Evolutionary conservation across 1,140 invertebrate species (phyloP), one percentile per base, ranked within the genome.

Genomic region (Temnothorax longispinosus): DNA sequence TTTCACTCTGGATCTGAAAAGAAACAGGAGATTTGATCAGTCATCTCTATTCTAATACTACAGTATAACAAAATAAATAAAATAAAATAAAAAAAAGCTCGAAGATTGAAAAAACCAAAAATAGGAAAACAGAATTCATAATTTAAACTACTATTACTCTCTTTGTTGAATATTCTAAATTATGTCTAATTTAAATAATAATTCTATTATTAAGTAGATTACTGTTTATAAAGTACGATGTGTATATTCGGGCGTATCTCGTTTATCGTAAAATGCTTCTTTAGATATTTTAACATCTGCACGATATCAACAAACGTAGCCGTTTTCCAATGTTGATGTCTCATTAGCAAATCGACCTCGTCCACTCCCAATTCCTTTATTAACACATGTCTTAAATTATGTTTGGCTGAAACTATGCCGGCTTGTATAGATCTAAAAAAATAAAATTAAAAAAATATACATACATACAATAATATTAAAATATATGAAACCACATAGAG

Each of bases 241-340:
- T 95, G 93, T 82, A 96, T 94, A 92, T 96, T 96, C 60, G 94
- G 90, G 90, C 93, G 95, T 92, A 97, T 96, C 56, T 96, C 95
- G 50, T 95, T 80, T 27, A 91, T 64, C 15, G 92, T 90, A 92
- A 96, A 97, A 35, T 94, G 32, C 74, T 86, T 87, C 52, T 92
- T 94, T 58, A 97, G 91, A 89, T 95, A 95, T 69, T 95, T 58
- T 87, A 94, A 94, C 5, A 96, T 96, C 84, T 93, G 93, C 77
- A 95, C 87, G 1, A 97, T 95, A 91, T 96, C 93, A 0, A 93
- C 5, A n/a, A 96, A 89, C n/a, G 96, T 90, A 50, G 96, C 93
- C 82, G 95, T 94, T 6, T 94, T 94, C 95, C 96, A 96, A 92
- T 95, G 96, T 41, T 95, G 94, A 94, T 97, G 96, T 85, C 93